Evolutionary conservation across 1,140 invertebrate genomes (phyloP), one percentile per base, ranked within the genome.

Genomic region (Micrasema minimum): DNA sequence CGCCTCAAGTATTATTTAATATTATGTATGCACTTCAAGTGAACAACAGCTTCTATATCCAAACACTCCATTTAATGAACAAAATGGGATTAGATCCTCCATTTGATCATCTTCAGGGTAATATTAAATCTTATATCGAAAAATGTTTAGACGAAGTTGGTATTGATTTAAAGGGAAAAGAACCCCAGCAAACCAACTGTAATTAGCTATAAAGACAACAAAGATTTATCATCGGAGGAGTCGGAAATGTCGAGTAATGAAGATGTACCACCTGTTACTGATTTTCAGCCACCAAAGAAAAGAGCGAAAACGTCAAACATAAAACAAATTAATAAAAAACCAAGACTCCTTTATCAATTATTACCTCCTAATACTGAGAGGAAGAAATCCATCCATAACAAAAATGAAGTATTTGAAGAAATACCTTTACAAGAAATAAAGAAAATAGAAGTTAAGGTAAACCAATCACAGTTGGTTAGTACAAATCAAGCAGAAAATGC

Each of bases 11-110:
- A 64, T 83, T 96, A 23, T 85, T 89, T 38, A 94, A 94, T 78
- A 96, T 98, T 72, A 87, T 90, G 5, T 87, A 92, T 81, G 87
- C 90, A 51, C 80, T 97, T 48, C 85, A 91, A 62, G 85, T 86
- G 43, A 89, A 93, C 76, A 91, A 91, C 48, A 88, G 90, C 75
- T 94, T 97, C 81, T 97, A 97, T 79, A 90, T 87, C 20, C 95
- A 93, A 87, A 91, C 94, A 5, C 79, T 97, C 53, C 95, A 98
- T 86, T 85, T 98, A 31, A 97, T 98, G 95, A 97, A 97, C 79
- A 95, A 92, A 85, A 96, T 98, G 95, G 94, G 92, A 81, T 79
- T 97, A 48, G 91, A 93, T 37, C 88, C 90, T 67, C 96, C 96
- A n/a, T 97, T 97, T 85, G 86, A 89, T 38, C 78, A 84, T 77